A percentile compares a stretch with the other conserved stretches of the same genome.
Evolutionary conservation across 1,140 invertebrate genomes (phyloP).

Genomic region (Daktulosphaira vitifoliae): DNA sequence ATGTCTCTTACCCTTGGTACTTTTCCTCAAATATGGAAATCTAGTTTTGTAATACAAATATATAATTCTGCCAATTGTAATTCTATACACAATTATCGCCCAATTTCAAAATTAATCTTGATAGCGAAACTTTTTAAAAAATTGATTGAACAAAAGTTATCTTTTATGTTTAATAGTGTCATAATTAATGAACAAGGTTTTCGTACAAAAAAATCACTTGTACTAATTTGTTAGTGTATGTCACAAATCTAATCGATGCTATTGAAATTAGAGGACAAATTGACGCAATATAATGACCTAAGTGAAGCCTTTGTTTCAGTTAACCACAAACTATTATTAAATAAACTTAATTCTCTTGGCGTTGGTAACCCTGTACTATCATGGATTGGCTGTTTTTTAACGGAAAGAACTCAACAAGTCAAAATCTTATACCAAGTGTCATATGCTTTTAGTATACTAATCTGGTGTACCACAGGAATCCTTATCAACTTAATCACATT

Average conservation of each 20-base stretch:
- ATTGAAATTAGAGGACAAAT: neutral
- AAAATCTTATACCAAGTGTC: neutral
- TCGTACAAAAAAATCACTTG: too few relatives aligned
- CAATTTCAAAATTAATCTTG: too few relatives aligned
- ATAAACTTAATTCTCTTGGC: neutral
- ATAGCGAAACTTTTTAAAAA: neutral
- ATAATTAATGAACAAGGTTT: too few relatives aligned
- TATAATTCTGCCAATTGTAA: too few relatives aligned
- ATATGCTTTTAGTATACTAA: too few relatives aligned
- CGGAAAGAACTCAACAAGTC: neutral
- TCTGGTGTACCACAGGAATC: neutral
- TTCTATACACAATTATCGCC: too few relatives aligned
- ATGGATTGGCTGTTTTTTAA: neutral
- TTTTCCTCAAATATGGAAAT: too few relatives aligned
- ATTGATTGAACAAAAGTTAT: neutral
- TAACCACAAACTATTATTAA: too few relatives aligned
- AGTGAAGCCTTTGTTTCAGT: neutral
- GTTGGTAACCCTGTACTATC: neutral
- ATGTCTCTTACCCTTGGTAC: too few relatives aligned
- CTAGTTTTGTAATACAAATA: too few relatives aligned
- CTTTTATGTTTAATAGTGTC: neutral
- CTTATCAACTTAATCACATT: too few relatives aligned
- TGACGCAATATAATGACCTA: neutral
- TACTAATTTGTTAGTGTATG: too few relatives aligned
- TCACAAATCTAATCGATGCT: neutral